Conservation (phyloP, 2,113 vertebrate genomes). For the Grus americana region DNA sequence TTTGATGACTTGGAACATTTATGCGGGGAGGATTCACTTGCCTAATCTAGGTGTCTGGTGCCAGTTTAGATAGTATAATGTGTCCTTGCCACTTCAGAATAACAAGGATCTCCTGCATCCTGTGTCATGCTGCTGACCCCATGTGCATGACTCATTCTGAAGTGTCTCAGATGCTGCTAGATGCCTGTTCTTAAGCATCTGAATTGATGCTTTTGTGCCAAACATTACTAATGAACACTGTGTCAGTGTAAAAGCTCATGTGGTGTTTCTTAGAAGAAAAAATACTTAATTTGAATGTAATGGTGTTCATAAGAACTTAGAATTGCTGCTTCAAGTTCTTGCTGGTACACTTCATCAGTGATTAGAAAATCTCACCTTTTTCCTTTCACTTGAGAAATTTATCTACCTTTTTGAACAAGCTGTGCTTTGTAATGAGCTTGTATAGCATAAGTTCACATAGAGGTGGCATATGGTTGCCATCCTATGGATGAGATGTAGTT, state of each 20-base stretch:
- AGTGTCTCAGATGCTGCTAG: not conserved
- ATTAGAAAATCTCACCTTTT: not conserved
- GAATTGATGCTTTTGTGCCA: not conserved
- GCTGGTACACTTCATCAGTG: not conserved
- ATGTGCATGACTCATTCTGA: not conserved
- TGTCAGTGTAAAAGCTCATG: not conserved
- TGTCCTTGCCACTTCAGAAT: not conserved
- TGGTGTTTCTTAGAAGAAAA: not conserved
- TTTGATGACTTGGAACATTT: not conserved
- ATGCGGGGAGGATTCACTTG: not conserved
- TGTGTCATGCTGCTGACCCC: not conserved
- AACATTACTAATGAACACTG: not conserved
- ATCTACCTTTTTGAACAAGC: not conserved
- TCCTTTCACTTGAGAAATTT: no score
- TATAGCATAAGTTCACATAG: rapidly evolving
- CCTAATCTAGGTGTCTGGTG: not conserved
- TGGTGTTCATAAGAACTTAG: not conserved
- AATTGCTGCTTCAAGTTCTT: not conserved
- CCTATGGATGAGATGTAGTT: not conserved
- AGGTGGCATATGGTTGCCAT: not conserved
- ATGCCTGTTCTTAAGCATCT: not conserved
- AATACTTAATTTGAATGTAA: not conserved
- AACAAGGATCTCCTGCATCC: not conserved
- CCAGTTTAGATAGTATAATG: not conserved
- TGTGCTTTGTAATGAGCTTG: not conserved